A percentile compares a stretch with the other conserved stretches of the same genome.
Conservation (phyloP, 2,113 vertebrate species). For the Otis tarda region DNA sequence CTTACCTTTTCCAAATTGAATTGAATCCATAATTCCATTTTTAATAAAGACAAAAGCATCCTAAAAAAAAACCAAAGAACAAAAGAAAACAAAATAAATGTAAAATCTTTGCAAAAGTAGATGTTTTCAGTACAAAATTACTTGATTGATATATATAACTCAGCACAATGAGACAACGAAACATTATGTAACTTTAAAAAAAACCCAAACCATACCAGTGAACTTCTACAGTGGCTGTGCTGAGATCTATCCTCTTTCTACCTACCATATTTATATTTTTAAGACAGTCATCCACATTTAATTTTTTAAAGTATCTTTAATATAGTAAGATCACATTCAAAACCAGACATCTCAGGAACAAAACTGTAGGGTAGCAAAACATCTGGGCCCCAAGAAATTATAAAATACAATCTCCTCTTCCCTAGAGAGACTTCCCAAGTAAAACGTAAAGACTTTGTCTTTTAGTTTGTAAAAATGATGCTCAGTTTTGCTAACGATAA, state of each 20-base stretch:
- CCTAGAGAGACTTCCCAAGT: not conserved
- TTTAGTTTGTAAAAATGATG: not conserved
- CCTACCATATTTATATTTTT: not conserved
- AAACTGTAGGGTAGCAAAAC: not conserved
- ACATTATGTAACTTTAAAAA: not conserved
- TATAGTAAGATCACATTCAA: not conserved
- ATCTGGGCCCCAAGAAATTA: fast-evolving
- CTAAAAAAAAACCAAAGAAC: constrained; percentile 60
- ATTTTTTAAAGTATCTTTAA: not conserved
- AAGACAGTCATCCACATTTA: not conserved
- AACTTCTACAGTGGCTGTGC: not conserved
- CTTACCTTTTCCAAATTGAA: constrained; percentile 89
- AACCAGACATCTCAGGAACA: not conserved
- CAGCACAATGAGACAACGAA: not conserved
- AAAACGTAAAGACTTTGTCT: not conserved
- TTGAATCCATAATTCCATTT: constrained; percentile 76
- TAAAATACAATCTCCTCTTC: not conserved
- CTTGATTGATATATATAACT: fast-evolving
- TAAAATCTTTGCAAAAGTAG: not conserved
- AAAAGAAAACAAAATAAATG: not conserved
- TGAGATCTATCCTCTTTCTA: not conserved
- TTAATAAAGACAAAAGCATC: constrained; percentile 77
- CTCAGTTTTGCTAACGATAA: not conserved
- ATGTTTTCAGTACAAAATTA: not conserved
- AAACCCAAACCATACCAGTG: not conserved